Base-by-base conservation (phyloP, 2,888 invertebrate species). In the Diachrysia chrysitis region DNA sequence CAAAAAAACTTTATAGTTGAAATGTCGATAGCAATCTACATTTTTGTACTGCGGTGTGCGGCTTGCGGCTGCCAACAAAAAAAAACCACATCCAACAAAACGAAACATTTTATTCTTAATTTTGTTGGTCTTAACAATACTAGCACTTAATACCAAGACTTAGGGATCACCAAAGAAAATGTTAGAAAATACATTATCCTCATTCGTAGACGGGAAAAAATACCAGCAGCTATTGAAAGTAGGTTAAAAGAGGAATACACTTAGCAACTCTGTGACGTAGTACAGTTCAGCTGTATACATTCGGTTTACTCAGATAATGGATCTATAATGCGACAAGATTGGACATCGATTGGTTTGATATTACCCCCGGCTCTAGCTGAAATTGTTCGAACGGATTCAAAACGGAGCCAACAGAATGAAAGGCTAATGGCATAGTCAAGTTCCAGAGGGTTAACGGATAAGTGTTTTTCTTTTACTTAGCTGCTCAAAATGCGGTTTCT, bases 271-370 rank as follows among this genome's bases (percentile, higher is more conserved):
- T 19, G 19, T 17, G 19, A 48, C 48, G 48, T 46, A 17, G n/a
- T 6, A 17, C 46, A 12, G 17, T 46, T n/a, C n/a, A 46, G 46
- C 46, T 21, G 10, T 19, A 21, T 51, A 21, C 32, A 69, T 51
- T 35, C 56, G 25, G 63, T 80, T 72, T 73, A 60, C 65, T 37
- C 10, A 66, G 71, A 69, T 76, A 80, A 80, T 78, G 73, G 78
- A 73, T 68, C 68, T 58, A 57, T 69, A 78, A 69, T 71, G 59
- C 61, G 51, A 53, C 12, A 32, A 71, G 66, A 71, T 64, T 63
- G 58, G 48, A 42, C 46, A 10, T 1, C 54, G 48, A 69, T 78
- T 67, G 66, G 62, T 66, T 59, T 70, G 73, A 63, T 66, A 59
- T 62, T 67, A 58, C 60, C 56, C 63, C 59, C 58, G 19, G 66